Evolutionary conservation across 1,140 invertebrate genomes (phyloP), one percentile per base, ranked within the genome.

Genomic region (Trichomalopsis sarcophagae): DNA sequence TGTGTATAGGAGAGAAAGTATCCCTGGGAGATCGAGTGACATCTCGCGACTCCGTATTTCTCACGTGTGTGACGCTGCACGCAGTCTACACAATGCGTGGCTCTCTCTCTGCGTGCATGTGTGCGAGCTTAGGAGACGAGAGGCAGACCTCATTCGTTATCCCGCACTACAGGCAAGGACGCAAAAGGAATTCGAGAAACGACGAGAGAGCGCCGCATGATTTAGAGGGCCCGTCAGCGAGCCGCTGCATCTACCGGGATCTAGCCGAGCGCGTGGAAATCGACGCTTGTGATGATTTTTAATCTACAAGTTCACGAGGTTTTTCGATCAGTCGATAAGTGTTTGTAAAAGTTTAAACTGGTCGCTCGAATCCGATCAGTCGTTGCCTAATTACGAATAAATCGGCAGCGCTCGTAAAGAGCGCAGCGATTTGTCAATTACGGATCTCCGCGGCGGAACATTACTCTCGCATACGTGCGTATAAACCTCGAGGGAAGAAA

Each of bases 121-220:
- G 55, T 62, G 17, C 17, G 17, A n/a, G 17, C 55, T 21, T 21
- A 3, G 55, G 55, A 62, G 79, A 75, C 84, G 87, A 62, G 87
- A 86, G 87, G 86, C 86, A 84, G 55, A 85, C 17, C 82, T 86
- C 87, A 86, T 89, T 89, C 89, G 86, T 89, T 86, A 89, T 87
- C 80, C 85, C 75, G 74, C 68, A 69, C 71, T 55, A 11, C 40
- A 68, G 36, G 82, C 69, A 78, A 87, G 84, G 85, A 86, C 81
- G 79, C 81, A 44, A 76, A 86, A 82, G 77, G 50, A 84, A 86
- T 86, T 71, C 75, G 81, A 80, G 68, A 81, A 81, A 76, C 40
- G 68, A 66, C 77, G 73, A 27, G 84, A 75, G 55, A 68, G 47
- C 40, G 14, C 75, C 68, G 44, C 40, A 47, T 83, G 85, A 86